Conservation (phyloP, 2,797 vertebrate species). For the Pterois miles region DNA sequence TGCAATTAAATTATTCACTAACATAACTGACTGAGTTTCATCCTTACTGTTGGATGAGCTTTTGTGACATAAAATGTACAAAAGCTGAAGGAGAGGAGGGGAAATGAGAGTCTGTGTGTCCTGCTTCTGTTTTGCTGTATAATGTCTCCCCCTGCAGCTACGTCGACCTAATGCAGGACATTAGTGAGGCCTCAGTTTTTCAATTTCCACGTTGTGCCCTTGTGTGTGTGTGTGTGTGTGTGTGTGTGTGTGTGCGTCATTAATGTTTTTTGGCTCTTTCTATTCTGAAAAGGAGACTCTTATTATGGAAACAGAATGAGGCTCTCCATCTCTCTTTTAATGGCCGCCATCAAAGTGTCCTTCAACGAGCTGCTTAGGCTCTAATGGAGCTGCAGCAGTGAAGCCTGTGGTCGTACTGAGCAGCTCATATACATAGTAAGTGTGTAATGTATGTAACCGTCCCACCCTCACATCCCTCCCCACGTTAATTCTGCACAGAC, state of each 20-base stretch:
- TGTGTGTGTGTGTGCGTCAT: slow-evolving; percentile 1
- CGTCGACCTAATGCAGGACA: slow-evolving; percentile 30
- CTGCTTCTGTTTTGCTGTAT: slow-evolving; percentile 13
- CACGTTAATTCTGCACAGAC: background rate
- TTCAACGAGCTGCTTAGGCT: slow-evolving; percentile 14
- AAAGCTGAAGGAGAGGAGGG: background rate
- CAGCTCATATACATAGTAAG: background rate
- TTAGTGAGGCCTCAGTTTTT: slow-evolving; percentile 12
- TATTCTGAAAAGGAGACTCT: slow-evolving; percentile 9
- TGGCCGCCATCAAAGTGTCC: slow-evolving; percentile 12
- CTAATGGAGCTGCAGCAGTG: slow-evolving; percentile 12
- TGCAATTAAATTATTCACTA: background rate
- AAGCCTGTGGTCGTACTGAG: background rate
- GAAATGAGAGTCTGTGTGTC: background rate
- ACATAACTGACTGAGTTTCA: background rate
- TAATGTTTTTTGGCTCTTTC: background rate
- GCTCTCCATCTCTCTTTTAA: slow-evolving; percentile 6
- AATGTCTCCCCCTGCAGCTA: slow-evolving; percentile 53
- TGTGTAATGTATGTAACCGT: background rate
- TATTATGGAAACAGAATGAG: slow-evolving; percentile 17
- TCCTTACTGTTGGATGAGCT: background rate
- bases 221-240: background rate
- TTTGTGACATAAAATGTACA: background rate
- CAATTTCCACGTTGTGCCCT: background rate
- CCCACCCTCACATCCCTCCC: background rate